Base-by-base conservation (phyloP, 2,888 invertebrate genomes). In the Eumerus sabulonum region DNA sequence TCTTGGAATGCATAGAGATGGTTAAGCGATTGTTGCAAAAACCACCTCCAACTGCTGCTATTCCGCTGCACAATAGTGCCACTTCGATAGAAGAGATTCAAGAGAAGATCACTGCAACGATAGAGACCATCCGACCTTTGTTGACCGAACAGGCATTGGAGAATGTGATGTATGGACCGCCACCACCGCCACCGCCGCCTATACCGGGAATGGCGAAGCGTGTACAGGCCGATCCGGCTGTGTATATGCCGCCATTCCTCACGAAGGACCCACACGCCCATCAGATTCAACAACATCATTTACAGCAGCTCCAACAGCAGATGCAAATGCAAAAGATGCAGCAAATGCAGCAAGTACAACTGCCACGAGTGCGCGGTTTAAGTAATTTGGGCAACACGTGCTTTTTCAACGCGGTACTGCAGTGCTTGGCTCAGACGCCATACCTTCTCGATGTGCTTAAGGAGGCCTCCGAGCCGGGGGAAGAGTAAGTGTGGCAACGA, bases 341-440 rank as follows among this genome's bases (percentile, higher is more conserved):
- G 18, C 54, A 59, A 68, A 40, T 40, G 12, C 19, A 51, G 27
- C 36, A 48, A 17, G 3, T 64, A 16, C 45, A 48, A 13, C 83
- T 92, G 74, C 92, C 92, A 0, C 89, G 93, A 44, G 93, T 93
- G 0, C 90, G 96, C 90, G 98, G 98, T 0, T 90, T 98, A 45
- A 91, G 92, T 57, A 98, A 98, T 90, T 90, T 98, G 86, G 98
- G 98, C 54, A 98, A 98, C 87, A 98, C 98, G 0, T 98, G 98
- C 87, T 98, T 98, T 89, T 97, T 98, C 88, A 98, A 98, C 90
- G 96, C 98, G 19, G 97, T 98, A 9, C 92, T 98, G 91, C 98
- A 98, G 90, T 96, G 96, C 87, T 90, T 97, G 84, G 94, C 95
- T 1, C 95, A 95, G 88, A 96, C 96, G 2, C 96, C 96, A 0